Conservation (phyloP, 1,140 invertebrate species). For the Drosophila nigrodunni region DNA sequence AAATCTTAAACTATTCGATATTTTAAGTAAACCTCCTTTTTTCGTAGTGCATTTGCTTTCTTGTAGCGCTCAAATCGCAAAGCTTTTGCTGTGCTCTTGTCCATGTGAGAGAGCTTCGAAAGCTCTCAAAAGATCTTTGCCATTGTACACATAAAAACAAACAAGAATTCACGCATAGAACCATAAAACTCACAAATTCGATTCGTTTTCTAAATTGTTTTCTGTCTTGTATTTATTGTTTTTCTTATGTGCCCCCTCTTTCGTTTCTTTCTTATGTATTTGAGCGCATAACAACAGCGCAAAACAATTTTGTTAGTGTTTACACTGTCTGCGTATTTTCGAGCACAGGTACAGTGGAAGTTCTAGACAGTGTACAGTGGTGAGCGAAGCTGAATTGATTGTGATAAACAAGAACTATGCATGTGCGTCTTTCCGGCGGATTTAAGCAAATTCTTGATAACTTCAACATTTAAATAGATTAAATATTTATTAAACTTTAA, state of each 20-base stretch:
- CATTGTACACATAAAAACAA: constrained; percentile 1
- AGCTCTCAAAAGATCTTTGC: background rate
- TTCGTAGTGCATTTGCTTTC: background rate
- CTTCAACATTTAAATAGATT: background rate
- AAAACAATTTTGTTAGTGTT: constrained; percentile 13
- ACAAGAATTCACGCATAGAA: constrained; percentile 4
- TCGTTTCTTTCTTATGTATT: background rate
- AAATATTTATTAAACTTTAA: background rate
- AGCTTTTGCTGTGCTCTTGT: background rate
- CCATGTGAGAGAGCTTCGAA: background rate
- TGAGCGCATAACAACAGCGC: constrained; percentile 40
- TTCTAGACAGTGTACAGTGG: background rate
- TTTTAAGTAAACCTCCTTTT: too few species aligned
- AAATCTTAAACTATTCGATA: too few species aligned
- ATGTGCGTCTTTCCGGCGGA: background rate
- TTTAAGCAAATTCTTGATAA: background rate
- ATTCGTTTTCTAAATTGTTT: constrained; percentile 14
- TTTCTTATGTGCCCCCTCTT: background rate
- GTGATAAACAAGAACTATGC: background rate
- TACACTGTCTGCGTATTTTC: background rate
- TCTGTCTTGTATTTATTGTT: constrained; percentile 2
- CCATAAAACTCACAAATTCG: background rate
- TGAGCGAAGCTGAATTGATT: background rate
- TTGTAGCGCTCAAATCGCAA: background rate
- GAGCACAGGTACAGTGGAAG: constrained; percentile 4